Evolutionary conservation across 2,888 invertebrate species (phyloP).

Genomic region (Fragum whitleyi): DNA sequence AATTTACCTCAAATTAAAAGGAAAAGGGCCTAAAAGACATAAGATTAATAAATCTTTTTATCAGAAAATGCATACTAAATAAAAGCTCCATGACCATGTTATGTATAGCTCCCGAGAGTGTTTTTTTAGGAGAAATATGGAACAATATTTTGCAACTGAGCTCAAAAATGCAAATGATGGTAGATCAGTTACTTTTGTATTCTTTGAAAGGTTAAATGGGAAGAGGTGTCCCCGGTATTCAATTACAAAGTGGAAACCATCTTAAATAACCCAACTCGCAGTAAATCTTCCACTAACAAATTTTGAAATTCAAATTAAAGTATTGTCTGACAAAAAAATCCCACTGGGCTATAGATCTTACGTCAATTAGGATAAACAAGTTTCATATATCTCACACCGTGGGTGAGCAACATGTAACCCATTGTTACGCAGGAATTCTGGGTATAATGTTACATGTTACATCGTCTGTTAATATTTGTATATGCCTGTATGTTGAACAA

Average conservation of each 20-base stretch:
- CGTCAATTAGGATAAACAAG: constrained; percentile 52
- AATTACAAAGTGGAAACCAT: not conserved
- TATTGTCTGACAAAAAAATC: constrained; percentile 39
- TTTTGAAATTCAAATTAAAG: constrained; percentile 46
- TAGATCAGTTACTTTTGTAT: not conserved
- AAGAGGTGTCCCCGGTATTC: not conserved
- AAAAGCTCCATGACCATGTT: too few species aligned
- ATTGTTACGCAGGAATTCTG: constrained; percentile 36
- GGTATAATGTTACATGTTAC: constrained; percentile 52
- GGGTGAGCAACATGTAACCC: constrained; percentile 28
- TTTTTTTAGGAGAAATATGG: too few species aligned
- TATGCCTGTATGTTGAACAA: too few species aligned
- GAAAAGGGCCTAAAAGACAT: too few species aligned
- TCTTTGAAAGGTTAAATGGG: not conserved
- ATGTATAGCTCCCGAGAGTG: too few species aligned
- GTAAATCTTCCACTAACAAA: constrained; percentile 16
- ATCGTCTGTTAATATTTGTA: too few species aligned
- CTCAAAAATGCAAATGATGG: too few species aligned
- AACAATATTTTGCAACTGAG: too few species aligned
- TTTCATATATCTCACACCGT: constrained; percentile 58
- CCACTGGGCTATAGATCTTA: constrained; percentile 42
- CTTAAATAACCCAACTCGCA: constrained; percentile 24
- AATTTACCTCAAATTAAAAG: too few species aligned
- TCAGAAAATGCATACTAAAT: too few species aligned
- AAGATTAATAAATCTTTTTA: too few species aligned